Conservation (phyloP, 2,797 vertebrate species). For the Huso huso region DNA sequence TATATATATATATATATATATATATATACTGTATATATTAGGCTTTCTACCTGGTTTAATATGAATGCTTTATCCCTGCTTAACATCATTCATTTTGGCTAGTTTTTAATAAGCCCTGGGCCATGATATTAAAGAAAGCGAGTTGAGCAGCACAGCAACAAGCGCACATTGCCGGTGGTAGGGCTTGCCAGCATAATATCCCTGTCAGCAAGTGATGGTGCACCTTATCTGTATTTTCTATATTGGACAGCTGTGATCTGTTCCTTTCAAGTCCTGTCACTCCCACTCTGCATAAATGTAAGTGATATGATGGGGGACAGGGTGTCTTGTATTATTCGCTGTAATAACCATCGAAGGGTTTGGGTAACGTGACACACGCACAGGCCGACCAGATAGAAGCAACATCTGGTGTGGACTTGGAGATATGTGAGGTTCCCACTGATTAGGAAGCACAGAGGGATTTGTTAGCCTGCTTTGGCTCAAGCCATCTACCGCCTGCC, state of each 20-base stretch:
- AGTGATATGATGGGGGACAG: constrained; percentile 58
- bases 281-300: constrained; percentile 42
- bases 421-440: constrained; percentile 33
- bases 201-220: constrained; percentile 32
- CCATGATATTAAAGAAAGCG: constrained; percentile 27
- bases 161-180: constrained; percentile 28
- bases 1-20: constrained; percentile 15
- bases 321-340: constrained; percentile 53
- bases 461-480: constrained; percentile 34
- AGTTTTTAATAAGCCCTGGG: constrained; percentile 11
- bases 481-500: constrained; percentile 35
- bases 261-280: constrained; percentile 60
- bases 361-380: constrained; percentile 44
- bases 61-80: constrained; percentile 27
- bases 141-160: constrained; percentile 19
- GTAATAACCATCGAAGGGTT: constrained; percentile 51
- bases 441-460: constrained; percentile 36
- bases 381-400: constrained; percentile 34
- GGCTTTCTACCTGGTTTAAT: too few relatives aligned
- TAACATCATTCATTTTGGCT: constrained; percentile 28
- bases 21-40: constrained; percentile 7
- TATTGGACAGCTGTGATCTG: constrained; percentile 51
- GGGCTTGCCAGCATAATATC: constrained; percentile 27
- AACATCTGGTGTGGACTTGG: constrained; percentile 47
- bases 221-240: constrained; percentile 38